Base-by-base conservation (phyloP, 2,113 vertebrate genomes). In the Chloropsis cyanopogon region DNA sequence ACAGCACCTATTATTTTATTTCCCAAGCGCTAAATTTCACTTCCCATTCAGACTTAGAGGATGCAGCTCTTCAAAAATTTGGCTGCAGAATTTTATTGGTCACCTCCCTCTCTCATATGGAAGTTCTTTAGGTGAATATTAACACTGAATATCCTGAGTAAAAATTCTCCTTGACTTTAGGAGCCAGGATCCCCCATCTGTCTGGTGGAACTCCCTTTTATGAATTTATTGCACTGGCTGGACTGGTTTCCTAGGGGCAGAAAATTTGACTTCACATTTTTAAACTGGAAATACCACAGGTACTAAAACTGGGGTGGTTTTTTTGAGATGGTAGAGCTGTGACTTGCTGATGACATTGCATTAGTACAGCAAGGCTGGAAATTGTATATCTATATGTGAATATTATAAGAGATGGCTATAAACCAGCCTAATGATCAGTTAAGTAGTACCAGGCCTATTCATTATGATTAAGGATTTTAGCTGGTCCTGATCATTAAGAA, bases 331-430 rank as follows among this genome's bases (percentile, higher is more conserved):
- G 21, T 4, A 42, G 39, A 64, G 23, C 47, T 76, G 39, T 61
- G 35, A 80, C 26, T 86, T 71, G 63, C 42, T 86, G 63, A 65
- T 65, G 31, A 87, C 80, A 66, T 44, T 56, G 33, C 33, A 59
- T 75, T 66, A 63, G 24, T 53, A 39, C 25, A 37, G 35, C 47
- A 87, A 50, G 31, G 47, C 56, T 94, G 69, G 68, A 78, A 94
- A 42, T 23, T 41, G 10, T 44, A 17, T 6, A 25, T 61, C 52
- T 69, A 35, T 1, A 39, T 0, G 2, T 70, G 29, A 13, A 16
- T 56, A 16, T 49, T 88, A 1, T 23, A 60, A 70, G 52, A 75
- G 53, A 50, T 29, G 39, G 54, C 28, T 91, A 11, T 37, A 70
- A 84, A 73, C 52, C 31, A 82, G 42, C 49, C 29, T 47, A 46